Evolutionary conservation across 2,888 invertebrate species (phyloP).

Genomic region (Philereme transversata): DNA sequence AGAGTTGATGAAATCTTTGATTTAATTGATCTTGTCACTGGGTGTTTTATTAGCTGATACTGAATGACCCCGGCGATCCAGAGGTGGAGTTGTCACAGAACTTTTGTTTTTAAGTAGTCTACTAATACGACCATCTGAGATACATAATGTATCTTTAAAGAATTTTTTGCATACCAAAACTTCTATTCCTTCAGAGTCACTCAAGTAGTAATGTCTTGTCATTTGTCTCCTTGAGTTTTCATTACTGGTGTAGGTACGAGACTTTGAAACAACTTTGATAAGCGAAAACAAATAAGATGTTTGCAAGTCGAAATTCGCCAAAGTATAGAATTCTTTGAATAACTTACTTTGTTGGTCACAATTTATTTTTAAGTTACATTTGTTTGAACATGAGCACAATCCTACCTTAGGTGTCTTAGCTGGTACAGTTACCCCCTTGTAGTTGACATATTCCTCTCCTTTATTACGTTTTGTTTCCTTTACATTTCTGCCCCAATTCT

Average conservation of each 20-base stretch:
- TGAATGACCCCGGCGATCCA: conserved; percentile 14
- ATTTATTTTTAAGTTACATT: conserved; percentile 24
- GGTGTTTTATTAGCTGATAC: conserved; percentile 11
- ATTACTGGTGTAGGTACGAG: conserved; percentile 11
- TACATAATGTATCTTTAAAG: conserved; percentile 14
- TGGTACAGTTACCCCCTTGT: conserved; percentile 21
- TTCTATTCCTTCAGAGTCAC: conserved; percentile 20
- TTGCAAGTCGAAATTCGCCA: conserved; percentile 12
- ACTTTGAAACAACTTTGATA: conserved; percentile 12
- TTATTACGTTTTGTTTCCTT: conserved; percentile 14
- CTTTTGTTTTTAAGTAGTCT: conserved; percentile 20
- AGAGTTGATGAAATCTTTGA: conserved; percentile 23
- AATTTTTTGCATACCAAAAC: conserved; percentile 17
- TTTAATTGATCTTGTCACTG: conserved; percentile 13
- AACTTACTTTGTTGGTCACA: conserved; percentile 23
- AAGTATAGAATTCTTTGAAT: conserved; percentile 11
- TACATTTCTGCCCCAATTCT: conserved; percentile 19
- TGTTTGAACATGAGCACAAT: conserved; percentile 23
- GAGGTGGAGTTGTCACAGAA: conserved; percentile 18
- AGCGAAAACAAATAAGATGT: conserved; percentile 9
- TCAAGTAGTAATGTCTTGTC: conserved; percentile 20
- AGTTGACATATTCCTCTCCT: conserved; percentile 17
- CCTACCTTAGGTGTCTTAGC: conserved; percentile 23
- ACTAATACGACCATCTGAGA: conserved; percentile 22
- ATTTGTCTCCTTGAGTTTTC: conserved; percentile 15